Base-by-base conservation (phyloP, 2,797 vertebrate genomes). In the Semotilus atromaculatus region DNA sequence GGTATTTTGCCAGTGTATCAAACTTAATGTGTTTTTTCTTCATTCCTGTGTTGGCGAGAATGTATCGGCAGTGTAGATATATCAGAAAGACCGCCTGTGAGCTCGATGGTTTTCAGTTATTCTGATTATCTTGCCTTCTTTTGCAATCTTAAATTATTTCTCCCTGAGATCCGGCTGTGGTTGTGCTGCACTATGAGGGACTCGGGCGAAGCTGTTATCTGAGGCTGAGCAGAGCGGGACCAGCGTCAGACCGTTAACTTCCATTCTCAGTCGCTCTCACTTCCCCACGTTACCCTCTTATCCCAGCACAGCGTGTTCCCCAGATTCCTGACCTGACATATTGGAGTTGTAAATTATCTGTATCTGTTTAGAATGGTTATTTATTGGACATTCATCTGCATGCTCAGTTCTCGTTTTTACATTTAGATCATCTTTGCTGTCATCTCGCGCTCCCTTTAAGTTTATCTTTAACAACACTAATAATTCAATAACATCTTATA, bases 31-130 rank as follows among this genome's bases (percentile, higher is more conserved):
- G 18, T 60, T 73, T 67, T 81, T 68, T 87, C 60, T 85, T 84
- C 64, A 80, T 87, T 72, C 62, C 11, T 83, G 60, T 80, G 72
- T 60, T 31, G 67, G 78, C 66, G 68, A 31, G 85, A 84, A 66
- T 80, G 45, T 82, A 58, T 88, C 51, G 45, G 82, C 80, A 79
- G 83, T 31, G 34, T 60, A 80, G 70, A 77, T 72, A 62, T 86
- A 55, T 60, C 84, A 72, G 87, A 82, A 90, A 72, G 80, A 83
- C 74, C 78, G 72, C 31, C 68, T 88, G 85, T 58, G 85, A 87
- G 87, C 85, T 87, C 83, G 85, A 90, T 91, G 89, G 85, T 88
- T 91, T 90, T 89, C 90, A 85, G 89, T 91, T 91, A 89, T 88
- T 85, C 77, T 76, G 83, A 88, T 90, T 88, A 90, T 91, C 89